Percentiles rank a stretch among this genome's conserved stretches.
Conservation (phyloP, 2,113 vertebrate genomes). For the Kryptolebias marmoratus region DNA sequence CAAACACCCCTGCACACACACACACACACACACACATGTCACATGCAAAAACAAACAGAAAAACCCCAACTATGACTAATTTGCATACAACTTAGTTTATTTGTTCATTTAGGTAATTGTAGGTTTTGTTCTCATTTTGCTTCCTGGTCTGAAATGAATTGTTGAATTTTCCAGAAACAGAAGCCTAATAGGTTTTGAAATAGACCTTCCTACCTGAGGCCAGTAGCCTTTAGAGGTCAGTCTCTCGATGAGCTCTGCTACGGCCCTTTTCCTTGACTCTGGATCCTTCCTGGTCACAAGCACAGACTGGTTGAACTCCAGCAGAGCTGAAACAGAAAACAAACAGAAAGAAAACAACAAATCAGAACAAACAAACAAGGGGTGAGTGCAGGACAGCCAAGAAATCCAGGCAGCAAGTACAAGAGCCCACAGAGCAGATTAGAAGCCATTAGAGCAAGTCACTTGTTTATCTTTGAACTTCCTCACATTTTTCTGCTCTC, state of each 20-base stretch:
- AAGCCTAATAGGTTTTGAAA: too few species aligned
- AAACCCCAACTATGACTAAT: too few species aligned
- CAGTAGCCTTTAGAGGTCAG: constrained; percentile 85
- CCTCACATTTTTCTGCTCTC: constrained; percentile 13
- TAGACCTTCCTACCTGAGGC: constrained; percentile 84
- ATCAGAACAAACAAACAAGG: not conserved
- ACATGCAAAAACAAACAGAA: too few species aligned
- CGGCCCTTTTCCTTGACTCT: constrained; percentile 85
- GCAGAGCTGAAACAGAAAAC: constrained; percentile 76
- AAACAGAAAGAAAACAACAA: not conserved
- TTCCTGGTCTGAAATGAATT: too few species aligned
- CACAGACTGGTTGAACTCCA: constrained; percentile 90
- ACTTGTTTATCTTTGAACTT: constrained; percentile 43
- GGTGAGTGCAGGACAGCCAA: not conserved
- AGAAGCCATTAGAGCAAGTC: not conserved
- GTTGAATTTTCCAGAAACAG: too few species aligned
- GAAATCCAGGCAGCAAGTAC: constrained; percentile 4
- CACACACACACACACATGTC: too few species aligned
- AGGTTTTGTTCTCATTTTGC: too few species aligned
- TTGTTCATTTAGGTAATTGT: too few species aligned
- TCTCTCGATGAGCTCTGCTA: constrained; percentile 83
- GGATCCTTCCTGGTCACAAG: constrained; percentile 87
- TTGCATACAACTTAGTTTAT: too few species aligned
- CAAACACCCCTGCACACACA: too few species aligned
- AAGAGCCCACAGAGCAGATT: constrained; percentile 9